Conservation (phyloP, 2,797 vertebrate species). For the Helicolenus hilgendorfi region DNA sequence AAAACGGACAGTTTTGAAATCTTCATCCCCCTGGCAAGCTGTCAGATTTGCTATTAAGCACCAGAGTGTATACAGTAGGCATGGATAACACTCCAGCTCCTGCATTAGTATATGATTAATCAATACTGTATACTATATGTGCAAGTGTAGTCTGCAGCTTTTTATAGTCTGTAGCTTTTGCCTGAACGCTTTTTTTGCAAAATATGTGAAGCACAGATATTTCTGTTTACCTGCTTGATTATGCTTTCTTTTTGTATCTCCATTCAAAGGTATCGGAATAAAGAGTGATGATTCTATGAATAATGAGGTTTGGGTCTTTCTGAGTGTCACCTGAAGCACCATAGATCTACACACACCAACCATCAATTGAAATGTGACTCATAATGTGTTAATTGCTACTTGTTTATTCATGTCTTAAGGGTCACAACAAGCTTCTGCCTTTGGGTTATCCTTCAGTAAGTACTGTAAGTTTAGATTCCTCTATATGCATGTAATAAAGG, state of each 20-base stretch:
- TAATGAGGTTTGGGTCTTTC: neutral
- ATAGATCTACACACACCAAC: neutral
- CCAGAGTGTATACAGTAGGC: constrained; percentile 48
- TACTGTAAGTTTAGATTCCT: neutral
- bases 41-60: constrained; percentile 45
- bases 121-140: constrained; percentile 12
- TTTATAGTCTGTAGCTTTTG: constrained; percentile 36
- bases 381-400: neutral
- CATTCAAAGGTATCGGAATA: constrained; percentile 61
- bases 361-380: neutral
- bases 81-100: constrained; percentile 37
- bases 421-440: neutral
- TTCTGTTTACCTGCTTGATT: constrained; percentile 65
- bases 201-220: constrained; percentile 25
- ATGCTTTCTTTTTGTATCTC: constrained; percentile 43
- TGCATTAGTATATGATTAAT: constrained; percentile 31
- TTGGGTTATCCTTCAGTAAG: neutral
- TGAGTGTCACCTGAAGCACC: neutral
- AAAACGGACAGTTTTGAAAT: neutral
- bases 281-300: constrained; percentile 59
- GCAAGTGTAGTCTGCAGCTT: constrained; percentile 36
- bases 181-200: constrained; percentile 35
- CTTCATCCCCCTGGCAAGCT: neutral
- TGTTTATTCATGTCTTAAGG: neutral
- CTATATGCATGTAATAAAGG: neutral